Conservation (phyloP, 2,888 invertebrate species). For the Sesamia inferens region DNA sequence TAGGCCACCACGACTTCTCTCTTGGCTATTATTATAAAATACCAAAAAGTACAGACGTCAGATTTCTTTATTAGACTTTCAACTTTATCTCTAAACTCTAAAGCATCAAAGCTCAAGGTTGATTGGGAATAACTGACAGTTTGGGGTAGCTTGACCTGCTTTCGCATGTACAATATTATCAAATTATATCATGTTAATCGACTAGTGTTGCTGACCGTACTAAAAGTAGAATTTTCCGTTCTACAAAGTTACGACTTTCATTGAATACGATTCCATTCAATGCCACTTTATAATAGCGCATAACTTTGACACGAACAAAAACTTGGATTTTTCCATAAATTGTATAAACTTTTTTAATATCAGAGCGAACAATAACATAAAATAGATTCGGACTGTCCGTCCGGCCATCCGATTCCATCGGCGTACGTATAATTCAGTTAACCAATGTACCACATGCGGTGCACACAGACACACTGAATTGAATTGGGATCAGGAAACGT, state of each 20-base stretch:
- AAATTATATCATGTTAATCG: too few relatives aligned
- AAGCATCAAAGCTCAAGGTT: too few relatives aligned
- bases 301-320: conserved; percentile 63
- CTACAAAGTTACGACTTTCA: conserved; percentile 53
- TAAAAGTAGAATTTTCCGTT: conserved; percentile 50
- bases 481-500: conserved; percentile 79
- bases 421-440: conserved; percentile 84
- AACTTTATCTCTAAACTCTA: too few relatives aligned
- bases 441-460: conserved; percentile 85
- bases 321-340: conserved; percentile 60
- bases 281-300: conserved; percentile 52
- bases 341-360: conserved; percentile 63
- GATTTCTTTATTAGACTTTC: too few relatives aligned
- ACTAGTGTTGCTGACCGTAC: not conserved
- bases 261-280: conserved; percentile 57
- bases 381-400: conserved; percentile 62
- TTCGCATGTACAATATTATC: too few relatives aligned
- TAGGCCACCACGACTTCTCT: too few relatives aligned
- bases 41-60: too few relatives aligned
- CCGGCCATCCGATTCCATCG: conserved; percentile 74
- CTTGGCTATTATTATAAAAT: too few relatives aligned
- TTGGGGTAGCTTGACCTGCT: too few relatives aligned
- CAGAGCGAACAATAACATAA: conserved; percentile 74
- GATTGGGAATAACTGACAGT: too few relatives aligned
- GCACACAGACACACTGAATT: conserved; percentile 77